Percentiles rank a stretch among this genome's conserved stretches.
phyloP scores from a whole-genome alignment of 2,888 invertebrate species.

The Stegophylla sp. region DNA sequence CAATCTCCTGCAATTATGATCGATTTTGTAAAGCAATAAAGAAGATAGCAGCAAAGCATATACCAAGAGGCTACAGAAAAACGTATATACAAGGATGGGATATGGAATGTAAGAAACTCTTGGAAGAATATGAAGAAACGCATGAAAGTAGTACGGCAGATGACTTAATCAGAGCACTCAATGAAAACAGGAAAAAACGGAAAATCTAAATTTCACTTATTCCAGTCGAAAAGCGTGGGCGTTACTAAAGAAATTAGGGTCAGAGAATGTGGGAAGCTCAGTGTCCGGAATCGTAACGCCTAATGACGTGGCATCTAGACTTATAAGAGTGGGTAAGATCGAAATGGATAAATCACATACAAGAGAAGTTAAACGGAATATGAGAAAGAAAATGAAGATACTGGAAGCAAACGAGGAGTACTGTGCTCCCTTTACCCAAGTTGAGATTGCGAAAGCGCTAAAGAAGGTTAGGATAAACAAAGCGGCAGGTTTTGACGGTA shows the following conservation, averaged over 20 bases:
- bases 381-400: background rate
- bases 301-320: conserved; percentile 12
- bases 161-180: conserved; percentile 10
- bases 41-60: conserved; percentile 27
- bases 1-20: conserved; percentile 9
- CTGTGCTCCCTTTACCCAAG: background rate
- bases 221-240: conserved; percentile 20
- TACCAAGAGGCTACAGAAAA: conserved; percentile 34
- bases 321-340: background rate
- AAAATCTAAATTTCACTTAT: conserved; percentile 10
- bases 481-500: conserved; percentile 14
- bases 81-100: conserved; percentile 35
- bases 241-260: background rate
- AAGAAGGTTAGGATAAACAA: background rate
- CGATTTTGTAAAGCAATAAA: conserved; percentile 8
- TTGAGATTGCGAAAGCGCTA: background rate
- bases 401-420: background rate
- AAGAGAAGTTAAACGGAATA: background rate
- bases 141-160: background rate
- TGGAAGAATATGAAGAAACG: conserved; percentile 6
- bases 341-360: conserved; percentile 16
- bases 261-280: background rate
- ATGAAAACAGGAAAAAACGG: background rate
- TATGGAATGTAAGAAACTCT: conserved; percentile 6
- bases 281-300: background rate